A percentile compares a stretch with the other conserved stretches of the same genome.
Conservation (phyloP, 1,140 invertebrate species). For the Callitettix versicolor region DNA sequence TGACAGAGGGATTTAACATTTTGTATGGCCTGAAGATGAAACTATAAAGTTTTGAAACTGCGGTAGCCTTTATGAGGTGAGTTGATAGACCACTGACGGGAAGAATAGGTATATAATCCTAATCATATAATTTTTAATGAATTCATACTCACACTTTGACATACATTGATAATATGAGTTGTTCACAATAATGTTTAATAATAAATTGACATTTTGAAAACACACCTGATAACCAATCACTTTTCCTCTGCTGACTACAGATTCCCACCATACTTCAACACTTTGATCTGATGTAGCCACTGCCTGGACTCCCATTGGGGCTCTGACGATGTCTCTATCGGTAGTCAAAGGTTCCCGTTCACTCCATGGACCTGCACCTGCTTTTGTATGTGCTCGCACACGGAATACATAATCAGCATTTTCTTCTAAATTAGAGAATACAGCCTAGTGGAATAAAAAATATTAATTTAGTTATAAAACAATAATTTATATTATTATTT, state of each 20-base stretch:
- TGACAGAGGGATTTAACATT: no score
- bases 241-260: conserved; percentile 72
- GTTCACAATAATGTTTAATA: no score
- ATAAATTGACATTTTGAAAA: not conserved
- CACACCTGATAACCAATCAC: conserved; percentile 70
- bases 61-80: no score
- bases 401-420: conserved; percentile 92
- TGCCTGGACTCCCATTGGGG: conserved; percentile 82
- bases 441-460: conserved; percentile 41
- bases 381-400: conserved; percentile 80
- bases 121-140: no score
- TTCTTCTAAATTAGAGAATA: conserved; percentile 88
- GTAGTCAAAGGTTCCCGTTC: conserved; percentile 74
- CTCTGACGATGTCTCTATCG: conserved; percentile 75
- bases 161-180: no score
- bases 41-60: no score
- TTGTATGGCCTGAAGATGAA: no score
- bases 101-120: no score
- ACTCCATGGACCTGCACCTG: conserved; percentile 82
- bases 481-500: not conserved
- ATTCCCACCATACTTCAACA: conserved; percentile 93
- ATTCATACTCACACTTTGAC: no score
- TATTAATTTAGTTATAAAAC: not conserved
- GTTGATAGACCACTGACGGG: no score
- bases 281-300: conserved; percentile 85